Conservation (phyloP, 2,797 vertebrate species). For the Acropternis orthonyx region DNA sequence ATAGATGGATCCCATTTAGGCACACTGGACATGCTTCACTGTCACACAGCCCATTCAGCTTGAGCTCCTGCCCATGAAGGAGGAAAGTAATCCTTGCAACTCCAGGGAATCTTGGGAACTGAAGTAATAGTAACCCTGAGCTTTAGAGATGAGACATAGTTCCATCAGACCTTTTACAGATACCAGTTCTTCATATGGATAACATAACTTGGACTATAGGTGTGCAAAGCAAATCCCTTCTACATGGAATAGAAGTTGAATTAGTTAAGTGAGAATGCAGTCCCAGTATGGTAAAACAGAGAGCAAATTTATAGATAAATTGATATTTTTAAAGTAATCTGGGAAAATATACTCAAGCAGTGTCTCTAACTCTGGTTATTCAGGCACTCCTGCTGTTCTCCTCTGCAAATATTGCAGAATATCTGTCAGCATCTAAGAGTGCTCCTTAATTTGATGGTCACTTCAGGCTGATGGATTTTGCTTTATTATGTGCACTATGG, state of each 20-base stretch:
- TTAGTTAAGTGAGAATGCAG: neutral
- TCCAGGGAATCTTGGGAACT: neutral
- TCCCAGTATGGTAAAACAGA: neutral
- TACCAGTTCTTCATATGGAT: neutral
- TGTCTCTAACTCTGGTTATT: neutral
- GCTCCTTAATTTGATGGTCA: neutral
- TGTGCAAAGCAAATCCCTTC: neutral
- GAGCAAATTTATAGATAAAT: neutral
- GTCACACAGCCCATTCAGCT: neutral
- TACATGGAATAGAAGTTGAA: neutral
- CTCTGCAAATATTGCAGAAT: neutral
- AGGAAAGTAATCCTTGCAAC: neutral
- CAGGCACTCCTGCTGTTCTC: neutral
- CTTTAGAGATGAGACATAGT: neutral
- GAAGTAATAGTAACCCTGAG: neutral
- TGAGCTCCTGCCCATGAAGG: neutral
- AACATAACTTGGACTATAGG: neutral
- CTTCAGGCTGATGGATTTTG: neutral
- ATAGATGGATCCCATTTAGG: fast-evolving
- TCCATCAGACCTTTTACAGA: neutral
- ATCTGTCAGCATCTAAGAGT: neutral
- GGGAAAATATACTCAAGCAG: neutral
- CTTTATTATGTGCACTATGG: neutral
- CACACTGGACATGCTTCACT: neutral
- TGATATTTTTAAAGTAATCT: neutral